Evolutionary conservation across 2,888 invertebrate genomes (phyloP).

Genomic region (Hermaeophaga mercurialis): DNA sequence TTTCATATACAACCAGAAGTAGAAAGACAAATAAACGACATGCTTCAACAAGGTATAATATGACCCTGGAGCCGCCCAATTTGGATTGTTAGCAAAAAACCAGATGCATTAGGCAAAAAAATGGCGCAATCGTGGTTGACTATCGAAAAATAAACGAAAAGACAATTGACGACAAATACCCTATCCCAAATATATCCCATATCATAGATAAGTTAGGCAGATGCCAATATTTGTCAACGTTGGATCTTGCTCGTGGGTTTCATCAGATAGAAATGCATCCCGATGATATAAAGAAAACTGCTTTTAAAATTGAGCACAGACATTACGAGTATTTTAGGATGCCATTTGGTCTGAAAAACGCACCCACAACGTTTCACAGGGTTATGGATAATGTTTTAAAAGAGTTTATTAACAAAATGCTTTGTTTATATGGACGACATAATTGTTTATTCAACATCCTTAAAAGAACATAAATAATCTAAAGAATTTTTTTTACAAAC

Average conservation of each 20-base stretch:
- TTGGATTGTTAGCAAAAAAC: not conserved
- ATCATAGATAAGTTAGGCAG: constrained; percentile 46
- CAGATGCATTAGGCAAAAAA: constrained; percentile 33
- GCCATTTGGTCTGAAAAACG: constrained; percentile 43
- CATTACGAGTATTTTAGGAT: constrained; percentile 43
- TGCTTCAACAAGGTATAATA: constrained; percentile 35
- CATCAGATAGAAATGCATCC: constrained; percentile 41
- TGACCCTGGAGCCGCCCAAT: constrained; percentile 17
- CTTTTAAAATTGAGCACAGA: constrained; percentile 39
- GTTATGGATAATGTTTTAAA: constrained; percentile 42
- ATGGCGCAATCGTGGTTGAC: constrained; percentile 34
- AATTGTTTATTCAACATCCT: constrained; percentile 41
- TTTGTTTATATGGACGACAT: constrained; percentile 47
- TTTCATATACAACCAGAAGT: constrained; percentile 39
- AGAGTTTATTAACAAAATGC: constrained; percentile 37
- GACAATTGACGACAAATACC: constrained; percentile 43
- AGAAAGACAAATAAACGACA: constrained; percentile 27
- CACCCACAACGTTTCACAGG: constrained; percentile 41
- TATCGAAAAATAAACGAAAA: constrained; percentile 31
- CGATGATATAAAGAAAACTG: constrained; percentile 41
- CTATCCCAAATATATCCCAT: constrained; percentile 46
- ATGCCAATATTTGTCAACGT: constrained; percentile 42
- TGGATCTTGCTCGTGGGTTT: constrained; percentile 17
- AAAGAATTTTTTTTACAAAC: constrained; percentile 35
- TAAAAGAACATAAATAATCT: constrained; percentile 43